Base-by-base conservation (phyloP, 2,888 invertebrate species). In the Cheilosia pagana region DNA sequence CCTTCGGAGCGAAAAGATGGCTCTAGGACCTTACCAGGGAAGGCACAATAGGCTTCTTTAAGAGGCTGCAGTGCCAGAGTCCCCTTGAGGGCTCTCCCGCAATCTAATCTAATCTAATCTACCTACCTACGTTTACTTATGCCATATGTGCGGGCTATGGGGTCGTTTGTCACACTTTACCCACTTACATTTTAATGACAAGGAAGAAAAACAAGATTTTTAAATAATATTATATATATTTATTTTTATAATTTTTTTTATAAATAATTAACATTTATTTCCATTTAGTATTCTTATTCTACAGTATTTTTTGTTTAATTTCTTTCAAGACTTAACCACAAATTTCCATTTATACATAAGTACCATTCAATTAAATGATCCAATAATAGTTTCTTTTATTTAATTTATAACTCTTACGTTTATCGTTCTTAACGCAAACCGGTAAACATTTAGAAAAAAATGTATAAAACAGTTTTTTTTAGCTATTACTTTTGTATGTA, bases 211-310 rank as follows among this genome's bases (percentile, higher is more conserved):
- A 43, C 43, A 23, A 10, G 10, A 2, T 19, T 41, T 25, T 25
- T 14, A 39, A 21, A 23, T 7, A 21, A 39, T 57, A 8, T 14
- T 57, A 3, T 39, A 52, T 55, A 57, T 48, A 10, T n/a, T 70
- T 19, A 1, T 12, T 81, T 70, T 81, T n/a, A n/a, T n/a, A n/a
- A n/a, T n/a, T n/a, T 50, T 76, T 71, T 71, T 70, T 77, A 74
- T 74, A 67, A 77, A 77, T 77, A 77, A 77, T 77, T 77, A 68
- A 77, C 77, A 77, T 77, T 77, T 70, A 77, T 77, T 67, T 77
- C 62, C 62, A 48, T 48, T 31, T 59, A 68, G 39, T 77, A 62
- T 68, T 35, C 45, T 31, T 53, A 19, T 53, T 67, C n/a, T 39
- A 16, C 23, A 50, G 4, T 25, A 7, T 5, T 31, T 35, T 53